These are phyloP conservation scores for Donacobius atricapilla DNA, from an alignment of 2,113 vertebrate genomes.

Conservation along the genomic window DNA sequence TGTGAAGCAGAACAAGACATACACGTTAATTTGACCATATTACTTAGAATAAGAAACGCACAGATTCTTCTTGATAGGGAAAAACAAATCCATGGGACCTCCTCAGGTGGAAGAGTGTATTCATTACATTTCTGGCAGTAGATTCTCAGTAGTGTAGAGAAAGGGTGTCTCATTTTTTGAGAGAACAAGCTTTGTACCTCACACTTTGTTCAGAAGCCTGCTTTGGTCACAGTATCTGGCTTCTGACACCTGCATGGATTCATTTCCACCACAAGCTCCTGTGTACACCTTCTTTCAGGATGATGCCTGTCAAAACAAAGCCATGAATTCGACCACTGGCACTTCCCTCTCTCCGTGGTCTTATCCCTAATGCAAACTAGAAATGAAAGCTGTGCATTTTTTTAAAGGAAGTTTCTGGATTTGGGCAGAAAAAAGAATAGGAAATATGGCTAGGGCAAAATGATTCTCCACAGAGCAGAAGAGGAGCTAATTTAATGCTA, in stretches of 20 bases:
- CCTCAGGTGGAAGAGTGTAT: background rate
- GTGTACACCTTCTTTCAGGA: background rate
- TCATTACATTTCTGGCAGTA: background rate
- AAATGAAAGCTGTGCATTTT: background rate
- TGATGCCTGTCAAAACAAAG: background rate
- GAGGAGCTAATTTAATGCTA: background rate
- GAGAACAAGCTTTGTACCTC: background rate
- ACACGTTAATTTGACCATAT: background rate
- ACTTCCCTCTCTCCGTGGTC: background rate
- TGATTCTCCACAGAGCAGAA: background rate
- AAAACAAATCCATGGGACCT: background rate
- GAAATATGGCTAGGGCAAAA: background rate
- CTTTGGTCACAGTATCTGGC: background rate
- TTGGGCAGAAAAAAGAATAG: background rate
- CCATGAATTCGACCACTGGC: background rate
- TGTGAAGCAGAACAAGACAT: background rate
- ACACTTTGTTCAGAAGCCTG: background rate
- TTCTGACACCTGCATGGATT: background rate
- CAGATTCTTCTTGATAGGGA: background rate
- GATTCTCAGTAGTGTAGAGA: background rate
- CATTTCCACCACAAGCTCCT: background rate
- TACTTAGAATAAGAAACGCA: background rate
- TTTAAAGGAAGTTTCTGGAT: background rate
- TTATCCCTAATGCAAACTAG: background rate
- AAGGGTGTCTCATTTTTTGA: background rate